Evolutionary conservation across 2,888 invertebrate genomes (phyloP).

Genomic region (Ommatoiulus sabulosus): DNA sequence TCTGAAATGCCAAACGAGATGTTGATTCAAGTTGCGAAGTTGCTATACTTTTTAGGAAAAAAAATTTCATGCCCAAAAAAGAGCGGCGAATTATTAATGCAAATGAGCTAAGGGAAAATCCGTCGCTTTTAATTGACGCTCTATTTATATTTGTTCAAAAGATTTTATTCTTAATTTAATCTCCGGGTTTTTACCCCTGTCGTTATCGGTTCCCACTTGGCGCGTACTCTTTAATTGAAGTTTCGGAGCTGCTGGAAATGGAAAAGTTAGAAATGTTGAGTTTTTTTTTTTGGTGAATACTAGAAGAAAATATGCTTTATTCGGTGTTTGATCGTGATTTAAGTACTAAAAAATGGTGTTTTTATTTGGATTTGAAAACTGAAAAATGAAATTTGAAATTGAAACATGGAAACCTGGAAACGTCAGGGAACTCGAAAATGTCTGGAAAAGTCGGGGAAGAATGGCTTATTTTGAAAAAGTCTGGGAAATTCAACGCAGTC

Average conservation of each 20-base stretch:
- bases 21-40: conserved; percentile 19
- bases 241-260: background rate
- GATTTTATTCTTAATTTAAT: conserved; percentile 35
- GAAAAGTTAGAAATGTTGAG: too few relatives aligned
- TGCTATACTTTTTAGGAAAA: background rate
- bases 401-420: too few relatives aligned
- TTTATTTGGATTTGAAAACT: too few relatives aligned
- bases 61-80: background rate
- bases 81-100: background rate
- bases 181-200: background rate
- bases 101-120: background rate
- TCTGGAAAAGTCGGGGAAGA: too few relatives aligned
- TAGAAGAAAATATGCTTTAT: too few relatives aligned
- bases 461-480: too few relatives aligned
- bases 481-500: too few relatives aligned
- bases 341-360: too few relatives aligned
- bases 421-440: too few relatives aligned
- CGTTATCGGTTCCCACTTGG: background rate
- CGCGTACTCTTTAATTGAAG: background rate
- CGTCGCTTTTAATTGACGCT: background rate
- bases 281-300: too few relatives aligned
- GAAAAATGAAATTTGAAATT: too few relatives aligned
- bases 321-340: too few relatives aligned
- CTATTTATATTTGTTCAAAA: conserved; percentile 32
- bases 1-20: background rate